phyloP scores from a whole-genome alignment of 2,888 invertebrate genomes.

The Epsilonema sp. region DNA sequence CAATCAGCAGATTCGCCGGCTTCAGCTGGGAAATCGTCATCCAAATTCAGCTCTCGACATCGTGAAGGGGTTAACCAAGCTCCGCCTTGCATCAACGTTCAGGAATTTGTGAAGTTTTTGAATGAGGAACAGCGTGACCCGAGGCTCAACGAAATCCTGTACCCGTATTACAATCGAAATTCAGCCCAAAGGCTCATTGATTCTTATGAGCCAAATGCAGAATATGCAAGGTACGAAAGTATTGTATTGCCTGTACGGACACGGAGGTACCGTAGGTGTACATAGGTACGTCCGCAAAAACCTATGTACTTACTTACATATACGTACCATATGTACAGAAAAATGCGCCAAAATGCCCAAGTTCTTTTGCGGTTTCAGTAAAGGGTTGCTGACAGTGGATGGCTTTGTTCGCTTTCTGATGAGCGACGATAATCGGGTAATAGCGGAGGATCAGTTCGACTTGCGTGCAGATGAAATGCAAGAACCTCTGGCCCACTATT shows the following conservation, averaged over 20 bases:
- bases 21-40: not conserved
- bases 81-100: not conserved
- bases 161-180: slow-evolving; percentile 80
- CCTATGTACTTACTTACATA: too few species aligned
- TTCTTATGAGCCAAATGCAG: slow-evolving; percentile 68
- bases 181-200: slow-evolving; percentile 71
- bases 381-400: slow-evolving; percentile 50
- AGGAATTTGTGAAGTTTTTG: slow-evolving; percentile 8
- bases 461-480: slow-evolving; percentile 58
- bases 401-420: slow-evolving; percentile 88
- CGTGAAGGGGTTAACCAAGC: not conserved
- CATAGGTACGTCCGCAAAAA: too few species aligned
- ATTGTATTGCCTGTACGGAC: too few species aligned
- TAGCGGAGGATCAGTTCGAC: slow-evolving; percentile 60
- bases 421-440: slow-evolving; percentile 96
- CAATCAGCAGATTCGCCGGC: not conserved
- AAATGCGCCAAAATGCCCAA: too few species aligned
- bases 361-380: too few species aligned
- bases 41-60: not conserved
- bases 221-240: too few species aligned
- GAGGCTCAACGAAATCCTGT: slow-evolving; percentile 84
- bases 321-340: too few species aligned
- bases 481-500: slow-evolving; percentile 82
- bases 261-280: too few species aligned
- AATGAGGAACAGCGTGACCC: slow-evolving; percentile 58